Evolutionary conservation across 2,797 vertebrate species (phyloP).

Genomic region (Luscinia luscinia): DNA sequence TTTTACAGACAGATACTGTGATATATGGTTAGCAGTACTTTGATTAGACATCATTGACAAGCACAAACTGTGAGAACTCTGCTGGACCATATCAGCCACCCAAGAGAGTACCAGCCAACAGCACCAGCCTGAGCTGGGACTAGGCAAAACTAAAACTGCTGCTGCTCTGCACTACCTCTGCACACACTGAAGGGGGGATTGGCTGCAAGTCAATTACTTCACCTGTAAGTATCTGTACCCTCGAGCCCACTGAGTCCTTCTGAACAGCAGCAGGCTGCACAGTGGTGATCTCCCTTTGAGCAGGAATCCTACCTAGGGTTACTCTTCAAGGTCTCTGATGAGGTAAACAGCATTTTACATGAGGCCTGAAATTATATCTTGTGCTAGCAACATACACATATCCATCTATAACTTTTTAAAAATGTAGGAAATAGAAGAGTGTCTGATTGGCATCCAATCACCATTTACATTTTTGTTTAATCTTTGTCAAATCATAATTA

Average conservation of each 20-base stretch:
- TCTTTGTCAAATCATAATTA: neutral
- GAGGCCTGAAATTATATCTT: neutral
- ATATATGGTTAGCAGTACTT: accelerated
- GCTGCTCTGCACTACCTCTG: neutral
- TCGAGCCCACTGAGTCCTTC: neutral
- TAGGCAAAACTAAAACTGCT: neutral
- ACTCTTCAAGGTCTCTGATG: accelerated
- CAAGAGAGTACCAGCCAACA: neutral
- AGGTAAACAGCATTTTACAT: neutral
- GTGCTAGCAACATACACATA: neutral
- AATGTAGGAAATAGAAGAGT: neutral
- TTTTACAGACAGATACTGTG: neutral
- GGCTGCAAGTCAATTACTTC: neutral
- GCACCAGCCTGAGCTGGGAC: neutral
- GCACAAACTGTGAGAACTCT: neutral
- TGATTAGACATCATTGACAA: neutral
- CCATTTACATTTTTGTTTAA: neutral
- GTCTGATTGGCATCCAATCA: neutral
- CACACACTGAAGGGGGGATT: accelerated
- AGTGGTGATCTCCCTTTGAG: neutral
- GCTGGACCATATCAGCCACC: neutral
- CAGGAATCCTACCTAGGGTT: neutral
- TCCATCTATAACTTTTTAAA: neutral
- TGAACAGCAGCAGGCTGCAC: accelerated
- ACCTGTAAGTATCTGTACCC: neutral